Evolutionary conservation across 2,888 invertebrate species (phyloP).

Genomic region (Deladenus siricidicola): DNA sequence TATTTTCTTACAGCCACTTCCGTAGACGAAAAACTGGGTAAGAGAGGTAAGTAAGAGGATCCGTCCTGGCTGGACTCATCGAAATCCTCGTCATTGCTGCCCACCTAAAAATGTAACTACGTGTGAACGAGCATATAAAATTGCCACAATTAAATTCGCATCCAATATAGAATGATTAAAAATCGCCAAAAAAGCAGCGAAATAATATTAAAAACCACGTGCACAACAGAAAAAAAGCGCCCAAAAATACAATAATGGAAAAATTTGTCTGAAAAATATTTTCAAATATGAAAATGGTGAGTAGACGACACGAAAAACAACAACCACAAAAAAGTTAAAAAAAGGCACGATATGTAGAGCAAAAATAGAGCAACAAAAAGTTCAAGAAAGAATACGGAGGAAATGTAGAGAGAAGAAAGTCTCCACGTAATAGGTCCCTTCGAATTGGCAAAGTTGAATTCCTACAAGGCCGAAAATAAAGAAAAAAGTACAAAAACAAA

Average conservation of each 20-base stretch:
- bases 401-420: slow-evolving; percentile 18
- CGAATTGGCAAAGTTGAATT: slow-evolving; percentile 14
- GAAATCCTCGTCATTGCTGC: slow-evolving; percentile 18
- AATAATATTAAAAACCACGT: slow-evolving; percentile 5
- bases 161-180: background rate
- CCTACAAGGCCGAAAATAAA: too few relatives aligned
- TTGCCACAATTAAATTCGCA: background rate
- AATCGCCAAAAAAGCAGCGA: slow-evolving; percentile 10
- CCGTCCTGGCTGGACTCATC: background rate
- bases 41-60: background rate
- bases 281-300: background rate
- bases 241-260: too few relatives aligned
- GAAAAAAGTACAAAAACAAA: slow-evolving; percentile 3
- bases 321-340: too few relatives aligned
- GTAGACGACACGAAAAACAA: too few relatives aligned
- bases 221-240: background rate
- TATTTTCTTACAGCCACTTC: slow-evolving; percentile 32
- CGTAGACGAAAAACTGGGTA: slow-evolving; percentile 31
- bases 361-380: slow-evolving; percentile 1
- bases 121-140: background rate
- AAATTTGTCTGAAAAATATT: background rate
- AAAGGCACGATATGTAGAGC: too few relatives aligned
- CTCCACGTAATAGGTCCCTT: slow-evolving; percentile 19
- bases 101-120: slow-evolving; percentile 10
- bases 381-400: slow-evolving; percentile 11